Evolutionary conservation across 2,888 invertebrate species (phyloP).

Genomic region (Heteromyza rotundicornis): DNA sequence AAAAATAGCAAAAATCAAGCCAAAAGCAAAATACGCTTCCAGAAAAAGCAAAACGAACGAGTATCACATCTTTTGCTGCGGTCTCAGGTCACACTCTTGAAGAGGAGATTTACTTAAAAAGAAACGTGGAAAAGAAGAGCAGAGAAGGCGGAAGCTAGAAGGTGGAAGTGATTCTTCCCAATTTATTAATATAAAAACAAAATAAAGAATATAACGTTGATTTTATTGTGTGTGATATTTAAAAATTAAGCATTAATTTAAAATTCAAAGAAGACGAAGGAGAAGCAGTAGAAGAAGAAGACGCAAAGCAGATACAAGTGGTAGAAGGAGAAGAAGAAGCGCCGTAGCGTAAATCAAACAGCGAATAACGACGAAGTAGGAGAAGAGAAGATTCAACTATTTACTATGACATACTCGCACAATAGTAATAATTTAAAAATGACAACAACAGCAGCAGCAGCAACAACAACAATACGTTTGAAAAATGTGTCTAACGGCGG

Average conservation of each 20-base stretch:
- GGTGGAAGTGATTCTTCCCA: slow-evolving; percentile 22
- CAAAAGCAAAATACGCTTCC: slow-evolving; percentile 23
- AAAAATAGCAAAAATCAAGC: slow-evolving; percentile 23
- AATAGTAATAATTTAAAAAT: slow-evolving; percentile 61
- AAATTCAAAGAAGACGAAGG: slow-evolving; percentile 39
- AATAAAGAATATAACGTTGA: slow-evolving; percentile 56
- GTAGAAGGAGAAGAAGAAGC: slow-evolving; percentile 28
- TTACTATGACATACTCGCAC: slow-evolving; percentile 63
- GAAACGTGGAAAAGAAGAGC: background rate
- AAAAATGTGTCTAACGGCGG: slow-evolving; percentile 43
- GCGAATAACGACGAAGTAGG: slow-evolving; percentile 19
- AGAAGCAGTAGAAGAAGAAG: slow-evolving; percentile 43
- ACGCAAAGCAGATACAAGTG: slow-evolving; percentile 30
- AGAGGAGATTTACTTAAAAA: slow-evolving; percentile 13
- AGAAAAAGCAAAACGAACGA: slow-evolving; percentile 20
- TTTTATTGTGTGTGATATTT: slow-evolving; percentile 63
- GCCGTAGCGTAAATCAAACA: slow-evolving; percentile 29
- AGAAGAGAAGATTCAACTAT: background rate
- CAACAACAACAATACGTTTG: slow-evolving; percentile 53
- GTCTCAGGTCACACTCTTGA: background rate
- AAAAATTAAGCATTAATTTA: slow-evolving; percentile 59
- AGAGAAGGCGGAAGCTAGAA: slow-evolving; percentile 20
- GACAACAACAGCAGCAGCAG: slow-evolving; percentile 53
- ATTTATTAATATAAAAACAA: background rate
- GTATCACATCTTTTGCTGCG: no score